Base-by-base conservation (phyloP, 2,888 invertebrate genomes). In the Yponomeuta evonymella region DNA sequence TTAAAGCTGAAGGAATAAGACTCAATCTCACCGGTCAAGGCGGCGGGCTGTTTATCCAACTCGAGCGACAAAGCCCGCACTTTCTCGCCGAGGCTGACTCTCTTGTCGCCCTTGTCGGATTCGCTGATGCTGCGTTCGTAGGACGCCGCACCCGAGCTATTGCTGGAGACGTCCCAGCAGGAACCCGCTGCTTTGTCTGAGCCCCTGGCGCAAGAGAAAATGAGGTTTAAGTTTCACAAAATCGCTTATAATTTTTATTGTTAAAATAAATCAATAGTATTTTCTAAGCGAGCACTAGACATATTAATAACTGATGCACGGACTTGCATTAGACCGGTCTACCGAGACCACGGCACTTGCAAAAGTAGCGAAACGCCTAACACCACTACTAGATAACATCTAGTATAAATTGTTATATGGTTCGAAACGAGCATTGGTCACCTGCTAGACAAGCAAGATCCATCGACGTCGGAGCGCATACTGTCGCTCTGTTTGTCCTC, bases 11-110 rank as follows among this genome's bases (percentile, higher is more conserved):
- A 36, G 36, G 5, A 12, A 58, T 15, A 58, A 58, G 51, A 15
- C 36, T 11, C 10, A 29, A n/a, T 12, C 62, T 71, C 30, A 84
- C 88, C 88, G 23, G 86, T 82, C 4, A 84, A 81, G 30, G 81
- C 75, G 5, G 79, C 73, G 58, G 89, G 88, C 75, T 94, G 95
- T 76, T 94, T 94, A 76, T 95, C 95, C 69, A 95, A 86, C 77
- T 95, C 96, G 1, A 96, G 90, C 33, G 96, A 96, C 76, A 96
- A 90, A 15, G 96, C 94, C 72, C 96, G 92, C 36, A 93, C 88
- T 80, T 94, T 95, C 79, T 95, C 95, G 67, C 85, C 82, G 65
- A 87, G 83, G 48, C 78, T 76, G 70, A 78, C 77, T 8, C 80
- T 71, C 3, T 78, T 74, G 68, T 79, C 84, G 11, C 75, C 74